phyloP scores from a whole-genome alignment of 2,113 vertebrate genomes.

The Lampris megalopsis region DNA sequence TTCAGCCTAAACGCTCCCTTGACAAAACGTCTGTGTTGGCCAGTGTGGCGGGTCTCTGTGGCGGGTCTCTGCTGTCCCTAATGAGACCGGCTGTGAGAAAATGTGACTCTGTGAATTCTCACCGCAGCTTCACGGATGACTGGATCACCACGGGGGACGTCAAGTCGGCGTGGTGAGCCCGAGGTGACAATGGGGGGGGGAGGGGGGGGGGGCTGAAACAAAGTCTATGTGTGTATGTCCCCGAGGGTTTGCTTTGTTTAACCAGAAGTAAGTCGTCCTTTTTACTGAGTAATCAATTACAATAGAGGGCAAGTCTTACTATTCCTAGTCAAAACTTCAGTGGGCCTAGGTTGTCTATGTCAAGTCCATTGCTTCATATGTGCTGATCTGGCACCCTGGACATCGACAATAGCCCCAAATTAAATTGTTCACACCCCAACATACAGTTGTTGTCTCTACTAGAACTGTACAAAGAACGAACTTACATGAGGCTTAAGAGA shows the following conservation, averaged over 20 bases:
- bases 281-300: too few species aligned
- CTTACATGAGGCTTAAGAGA: too few species aligned
- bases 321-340: too few species aligned
- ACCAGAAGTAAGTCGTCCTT: too few species aligned
- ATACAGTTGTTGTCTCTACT: background rate
- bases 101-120: slow-evolving; percentile 67
- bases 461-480: background rate
- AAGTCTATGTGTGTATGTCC: background rate
- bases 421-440: background rate
- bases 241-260: too few species aligned
- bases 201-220: background rate
- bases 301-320: too few species aligned
- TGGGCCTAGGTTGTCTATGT: too few species aligned
- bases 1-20: slow-evolving; percentile 9
- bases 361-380: too few species aligned
- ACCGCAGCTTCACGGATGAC: slow-evolving; percentile 72
- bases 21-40: slow-evolving; percentile 38
- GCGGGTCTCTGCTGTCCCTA: slow-evolving; percentile 41
- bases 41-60: slow-evolving; percentile 33
- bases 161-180: slow-evolving; percentile 38
- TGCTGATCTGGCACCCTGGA: too few species aligned
- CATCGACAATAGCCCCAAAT: background rate
- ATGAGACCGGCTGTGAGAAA: slow-evolving; percentile 73
- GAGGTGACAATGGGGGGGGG: slow-evolving; percentile 13
- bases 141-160: slow-evolving; percentile 36